Evolutionary conservation across 1,140 invertebrate species (phyloP), one percentile per base, ranked within the genome.

Genomic region (Micrasema longulum): DNA sequence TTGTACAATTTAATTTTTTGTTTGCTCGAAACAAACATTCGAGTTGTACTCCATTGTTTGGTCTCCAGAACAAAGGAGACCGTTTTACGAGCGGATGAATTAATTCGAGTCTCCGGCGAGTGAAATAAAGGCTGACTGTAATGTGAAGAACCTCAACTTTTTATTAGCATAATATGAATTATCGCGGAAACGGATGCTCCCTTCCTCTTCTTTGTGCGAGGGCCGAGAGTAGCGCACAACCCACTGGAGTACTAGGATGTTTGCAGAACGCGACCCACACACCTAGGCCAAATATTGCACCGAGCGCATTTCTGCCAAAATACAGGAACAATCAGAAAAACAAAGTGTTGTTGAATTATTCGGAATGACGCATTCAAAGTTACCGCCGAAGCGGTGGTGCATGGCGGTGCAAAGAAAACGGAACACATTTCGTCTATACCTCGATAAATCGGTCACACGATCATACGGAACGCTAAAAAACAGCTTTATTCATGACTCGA

Each of bases 81-180:
- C 69, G 69, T 71, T 75, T 75, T 75, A 75, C 60, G 65, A 71
- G 69, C 73, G 73, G 73, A 75, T 72, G 69, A 71, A 75, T 75
- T 75, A 75, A 75, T 75, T 75, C 65, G 73, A 53, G 73, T 75
- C 73, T 71, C 73, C 66, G 63, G 62, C 68, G 65, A 52, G 60
- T 65, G 72, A 73, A 73, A 69, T 68, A 73, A 73, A 69, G 65
- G 60, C 60, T 63, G 57, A 63, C 62, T 64, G 67, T 73, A 74
- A 74, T 74, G 73, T 74, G 73, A 74, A 68, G 73, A 74, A 71
- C 69, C 68, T 74, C 72, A 47, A 63, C 57, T 74, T 74, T 31
- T 68, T 68, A 76, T 76, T 76, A 76, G 71, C 74, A 76, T 76
- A 76, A 76, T 73, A 76, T 73, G 74, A 76, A 76, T 73, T 69